phyloP scores from a whole-genome alignment of 2,797 vertebrate species.

The Chelonia mydas region DNA sequence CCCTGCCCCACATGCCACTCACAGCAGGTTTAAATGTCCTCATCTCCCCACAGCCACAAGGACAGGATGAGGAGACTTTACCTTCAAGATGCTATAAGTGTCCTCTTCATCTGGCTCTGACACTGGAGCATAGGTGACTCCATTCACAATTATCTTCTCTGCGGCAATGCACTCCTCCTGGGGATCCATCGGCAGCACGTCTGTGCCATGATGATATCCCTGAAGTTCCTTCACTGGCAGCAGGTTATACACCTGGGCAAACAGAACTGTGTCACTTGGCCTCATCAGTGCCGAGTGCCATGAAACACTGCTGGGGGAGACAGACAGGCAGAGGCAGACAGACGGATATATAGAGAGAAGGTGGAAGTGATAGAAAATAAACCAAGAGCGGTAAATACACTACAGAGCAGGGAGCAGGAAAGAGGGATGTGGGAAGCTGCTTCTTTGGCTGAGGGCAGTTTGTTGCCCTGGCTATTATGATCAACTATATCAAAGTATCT shows the following conservation, averaged over 20 bases:
- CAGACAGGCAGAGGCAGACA: neutral
- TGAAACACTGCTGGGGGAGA: neutral
- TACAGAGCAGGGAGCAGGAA: neutral
- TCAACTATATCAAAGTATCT: neutral
- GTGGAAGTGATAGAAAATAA: neutral
- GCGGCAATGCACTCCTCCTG: fast-evolving
- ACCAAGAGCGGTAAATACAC: neutral
- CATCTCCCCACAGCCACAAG: neutral
- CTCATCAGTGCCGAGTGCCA: neutral
- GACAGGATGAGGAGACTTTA: neutral
- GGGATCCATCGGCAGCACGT: neutral
- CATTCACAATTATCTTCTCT: neutral
- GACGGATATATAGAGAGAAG: neutral
- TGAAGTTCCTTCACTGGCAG: conserved; percentile 73
- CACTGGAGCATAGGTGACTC: conserved; percentile 21
- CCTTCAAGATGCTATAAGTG: conserved; percentile 43
- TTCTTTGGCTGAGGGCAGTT: neutral
- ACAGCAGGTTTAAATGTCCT: neutral
- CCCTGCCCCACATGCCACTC: neutral
- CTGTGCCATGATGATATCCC: conserved; percentile 38
- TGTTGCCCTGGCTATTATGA: neutral
- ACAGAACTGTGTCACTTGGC: neutral
- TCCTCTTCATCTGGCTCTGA: conserved; percentile 24
- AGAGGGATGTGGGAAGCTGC: neutral
- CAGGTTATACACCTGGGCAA: conserved; percentile 75